These are phyloP conservation scores for Drosophila testacea DNA, from an alignment of 2,888 invertebrate genomes.

Conservation along the genomic window DNA sequence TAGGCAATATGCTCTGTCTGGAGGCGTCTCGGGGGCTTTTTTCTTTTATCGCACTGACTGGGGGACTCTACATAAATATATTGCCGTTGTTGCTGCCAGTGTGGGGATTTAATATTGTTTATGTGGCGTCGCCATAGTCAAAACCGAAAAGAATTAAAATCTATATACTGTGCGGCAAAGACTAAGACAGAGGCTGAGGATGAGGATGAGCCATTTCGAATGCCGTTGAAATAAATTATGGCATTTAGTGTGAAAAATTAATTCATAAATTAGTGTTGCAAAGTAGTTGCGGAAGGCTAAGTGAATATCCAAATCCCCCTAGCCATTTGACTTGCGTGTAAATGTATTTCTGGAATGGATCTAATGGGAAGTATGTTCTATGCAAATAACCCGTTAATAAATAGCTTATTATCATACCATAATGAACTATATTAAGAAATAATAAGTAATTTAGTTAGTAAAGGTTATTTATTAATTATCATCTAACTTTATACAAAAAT, in stretches of 20 bases:
- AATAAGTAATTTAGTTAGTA: not conserved
- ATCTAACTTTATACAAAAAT: no score
- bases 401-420: not conserved
- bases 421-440: not conserved
- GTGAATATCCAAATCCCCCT: conserved; percentile 21
- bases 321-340: conserved; percentile 5
- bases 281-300: conserved; percentile 19
- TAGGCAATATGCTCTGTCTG: conserved; percentile 45
- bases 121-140: conserved; percentile 74
- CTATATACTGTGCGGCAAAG: conserved; percentile 44
- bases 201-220: conserved; percentile 55
- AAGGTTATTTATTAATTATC: not conserved
- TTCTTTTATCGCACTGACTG: conserved; percentile 49
- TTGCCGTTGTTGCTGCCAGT: conserved; percentile 22
- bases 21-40: conserved; percentile 43
- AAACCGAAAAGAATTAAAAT: conserved; percentile 72
- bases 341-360: conserved; percentile 10
- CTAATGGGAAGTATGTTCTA: conserved; percentile 7
- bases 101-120: conserved; percentile 76
- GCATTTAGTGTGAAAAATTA: conserved; percentile 77
- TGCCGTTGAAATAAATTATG: conserved; percentile 74
- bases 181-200: conserved; percentile 12
- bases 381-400: conserved; percentile 12
- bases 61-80: conserved; percentile 42
- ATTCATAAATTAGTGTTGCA: conserved; percentile 62